Conservation (phyloP, 1,140 invertebrate genomes). For the Mizuhopecten yessoensis region DNA sequence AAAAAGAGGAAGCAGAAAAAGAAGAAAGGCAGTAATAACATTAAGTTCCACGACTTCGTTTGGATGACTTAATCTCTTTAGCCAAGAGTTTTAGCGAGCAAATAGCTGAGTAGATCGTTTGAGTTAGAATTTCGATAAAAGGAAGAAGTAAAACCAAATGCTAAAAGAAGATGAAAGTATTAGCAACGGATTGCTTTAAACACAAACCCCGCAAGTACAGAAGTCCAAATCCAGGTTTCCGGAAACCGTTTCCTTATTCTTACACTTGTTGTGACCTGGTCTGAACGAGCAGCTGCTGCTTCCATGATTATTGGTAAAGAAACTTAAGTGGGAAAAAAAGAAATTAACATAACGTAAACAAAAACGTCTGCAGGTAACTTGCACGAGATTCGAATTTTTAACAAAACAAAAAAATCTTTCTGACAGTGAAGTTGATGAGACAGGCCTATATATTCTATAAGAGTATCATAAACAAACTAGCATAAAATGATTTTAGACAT, state of each 20-base stretch:
- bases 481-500: not conserved
- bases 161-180: too few species aligned
- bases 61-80: too few species aligned
- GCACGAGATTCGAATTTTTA: too few species aligned
- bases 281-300: not conserved
- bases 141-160: too few species aligned
- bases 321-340: not conserved
- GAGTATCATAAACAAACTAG: not conserved
- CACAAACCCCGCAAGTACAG: not conserved
- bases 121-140: too few species aligned
- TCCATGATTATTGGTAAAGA: not conserved
- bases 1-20: too few species aligned
- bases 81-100: too few species aligned
- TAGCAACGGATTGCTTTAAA: not conserved
- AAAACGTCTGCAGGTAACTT: not conserved
- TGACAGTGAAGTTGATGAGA: not conserved
- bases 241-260: constrained; percentile 80
- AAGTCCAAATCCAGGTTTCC: constrained; percentile 82
- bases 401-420: too few species aligned
- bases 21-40: too few species aligned
- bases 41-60: too few species aligned
- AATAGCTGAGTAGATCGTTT: too few species aligned
- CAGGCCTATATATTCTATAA: not conserved
- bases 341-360: not conserved
- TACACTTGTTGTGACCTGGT: constrained; percentile 44